Base-by-base conservation (phyloP, 1,140 invertebrate species). In the Hesperophylax magnus region DNA sequence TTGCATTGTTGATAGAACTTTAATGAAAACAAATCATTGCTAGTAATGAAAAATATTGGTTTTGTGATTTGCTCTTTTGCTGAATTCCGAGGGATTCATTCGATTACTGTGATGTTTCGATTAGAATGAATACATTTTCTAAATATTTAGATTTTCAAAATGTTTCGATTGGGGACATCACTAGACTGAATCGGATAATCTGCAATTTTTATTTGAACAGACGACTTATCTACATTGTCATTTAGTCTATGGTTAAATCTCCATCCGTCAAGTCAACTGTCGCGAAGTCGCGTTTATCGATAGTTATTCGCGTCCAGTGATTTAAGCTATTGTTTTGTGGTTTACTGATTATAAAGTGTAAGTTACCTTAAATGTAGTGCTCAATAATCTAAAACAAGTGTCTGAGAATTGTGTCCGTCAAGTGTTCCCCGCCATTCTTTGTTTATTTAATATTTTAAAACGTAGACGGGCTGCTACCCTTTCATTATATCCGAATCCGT, bases 251-350 rank as follows among this genome's bases (percentile, higher is more conserved):
- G 58, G 58, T 61, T 61, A 22, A 22, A 61, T 61, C 58, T 61
- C 24, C 58, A 61, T 61, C 58, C 58, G 58, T 61, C 58, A 60
- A 60, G 56, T 60, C 56, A 61, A 61, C 58, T 61, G 18, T 20
- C 18, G 18, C 8, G 20, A 11, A 61, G 58, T 61, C 58, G 58
- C 39, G 39, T 47, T 47, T 47, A 47, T 47, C 11, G 39, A 47
- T 47, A 47, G 7, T 24, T 15, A 61, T 11, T 61, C 58, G 58
- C 58, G 58, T 61, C 24, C 24, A 61, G 58, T 61, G 58, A 20
- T 61, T 61, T 61, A 18, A 22, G 39, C 39, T 14, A 61, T 24
- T 61, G 58, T 61, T 61, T 61, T 61, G 58, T 61, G 58, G 24
- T 61, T 61, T 61, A 20, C 8, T 61, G 18, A 61, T 20, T 61